Percentiles rank a stretch among this genome's conserved stretches.
Evolutionary conservation across 2,797 vertebrate genomes (phyloP).

Genomic region (Thamnophis elegans): DNA sequence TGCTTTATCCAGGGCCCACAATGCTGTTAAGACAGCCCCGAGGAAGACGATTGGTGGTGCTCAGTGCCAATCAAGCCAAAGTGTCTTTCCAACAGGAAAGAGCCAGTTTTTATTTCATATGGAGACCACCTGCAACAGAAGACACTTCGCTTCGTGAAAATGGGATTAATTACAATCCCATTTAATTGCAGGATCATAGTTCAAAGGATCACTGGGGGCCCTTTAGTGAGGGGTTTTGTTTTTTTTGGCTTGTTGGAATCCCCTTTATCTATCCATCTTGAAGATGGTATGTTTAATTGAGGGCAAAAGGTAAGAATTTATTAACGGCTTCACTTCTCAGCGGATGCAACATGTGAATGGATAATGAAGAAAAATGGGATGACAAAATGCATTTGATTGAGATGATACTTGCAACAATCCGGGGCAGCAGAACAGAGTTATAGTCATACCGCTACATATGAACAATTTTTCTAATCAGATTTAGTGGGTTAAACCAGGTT

Average conservation of each 20-base stretch:
- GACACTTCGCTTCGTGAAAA: slow-evolving; percentile 51
- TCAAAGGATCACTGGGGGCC: slow-evolving; percentile 54
- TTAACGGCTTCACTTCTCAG: slow-evolving; percentile 49
- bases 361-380: background rate
- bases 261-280: slow-evolving; percentile 63
- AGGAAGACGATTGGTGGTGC: background rate
- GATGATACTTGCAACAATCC: background rate
- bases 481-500: background rate
- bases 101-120: background rate
- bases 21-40: too few relatives aligned
- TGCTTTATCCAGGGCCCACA: too few relatives aligned
- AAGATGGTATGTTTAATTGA: slow-evolving; percentile 68
- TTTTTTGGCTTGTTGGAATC: slow-evolving; percentile 58
- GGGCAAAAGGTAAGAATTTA: slow-evolving; percentile 53
- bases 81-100: background rate
- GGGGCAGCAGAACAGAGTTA: background rate
- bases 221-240: slow-evolving; percentile 60
- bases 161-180: slow-evolving; percentile 64
- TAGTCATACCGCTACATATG: background rate
- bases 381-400: background rate
- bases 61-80: background rate
- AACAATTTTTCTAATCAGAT: background rate
- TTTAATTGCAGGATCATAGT: slow-evolving; percentile 66
- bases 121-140: slow-evolving; percentile 22
- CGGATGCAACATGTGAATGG: background rate